Evolutionary conservation across 1,140 invertebrate species (phyloP).

Genomic region (Babylonia areolata): DNA sequence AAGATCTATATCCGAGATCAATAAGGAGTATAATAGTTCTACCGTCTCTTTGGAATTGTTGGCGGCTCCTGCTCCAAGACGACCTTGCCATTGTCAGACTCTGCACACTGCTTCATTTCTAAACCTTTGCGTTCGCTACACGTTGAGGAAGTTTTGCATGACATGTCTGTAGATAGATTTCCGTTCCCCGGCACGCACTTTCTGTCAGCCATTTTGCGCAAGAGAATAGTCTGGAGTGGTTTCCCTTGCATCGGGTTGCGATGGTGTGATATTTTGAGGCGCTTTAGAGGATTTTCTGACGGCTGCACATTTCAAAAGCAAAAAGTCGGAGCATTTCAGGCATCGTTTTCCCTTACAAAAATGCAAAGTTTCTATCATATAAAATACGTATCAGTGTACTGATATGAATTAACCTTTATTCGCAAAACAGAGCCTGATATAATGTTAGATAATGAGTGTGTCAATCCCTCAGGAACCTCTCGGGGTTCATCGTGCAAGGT

Average conservation of each 20-base stretch:
- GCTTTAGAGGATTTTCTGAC: not conserved
- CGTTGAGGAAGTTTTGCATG: not conserved
- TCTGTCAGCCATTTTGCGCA: conserved; percentile 24
- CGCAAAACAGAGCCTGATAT: too few relatives aligned
- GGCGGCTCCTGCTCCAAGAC: conserved; percentile 45
- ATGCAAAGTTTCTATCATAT: too few relatives aligned
- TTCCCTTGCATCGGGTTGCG: conserved; percentile 21
- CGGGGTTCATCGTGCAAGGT: too few relatives aligned
- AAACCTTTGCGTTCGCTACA: not conserved
- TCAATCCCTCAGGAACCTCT: too few relatives aligned
- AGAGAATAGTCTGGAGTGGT: conserved; percentile 10
- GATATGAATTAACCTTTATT: too few relatives aligned
- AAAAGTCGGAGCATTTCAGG: too few relatives aligned
- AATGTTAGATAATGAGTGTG: too few relatives aligned
- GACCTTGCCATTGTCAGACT: conserved; percentile 24
- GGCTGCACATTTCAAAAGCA: not conserved
- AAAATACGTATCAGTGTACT: too few relatives aligned
- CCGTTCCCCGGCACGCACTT: not conserved
- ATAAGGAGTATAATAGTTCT: too few relatives aligned
- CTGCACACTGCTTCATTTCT: conserved; percentile 3
- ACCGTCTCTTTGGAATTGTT: conserved; percentile 51
- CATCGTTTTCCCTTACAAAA: too few relatives aligned
- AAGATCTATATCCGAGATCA: too few relatives aligned
- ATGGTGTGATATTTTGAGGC: conserved; percentile 10
- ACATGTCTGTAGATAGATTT: not conserved